phyloP scores from a whole-genome alignment of 2,113 vertebrate genomes.

The Oreocharis arfaki region DNA sequence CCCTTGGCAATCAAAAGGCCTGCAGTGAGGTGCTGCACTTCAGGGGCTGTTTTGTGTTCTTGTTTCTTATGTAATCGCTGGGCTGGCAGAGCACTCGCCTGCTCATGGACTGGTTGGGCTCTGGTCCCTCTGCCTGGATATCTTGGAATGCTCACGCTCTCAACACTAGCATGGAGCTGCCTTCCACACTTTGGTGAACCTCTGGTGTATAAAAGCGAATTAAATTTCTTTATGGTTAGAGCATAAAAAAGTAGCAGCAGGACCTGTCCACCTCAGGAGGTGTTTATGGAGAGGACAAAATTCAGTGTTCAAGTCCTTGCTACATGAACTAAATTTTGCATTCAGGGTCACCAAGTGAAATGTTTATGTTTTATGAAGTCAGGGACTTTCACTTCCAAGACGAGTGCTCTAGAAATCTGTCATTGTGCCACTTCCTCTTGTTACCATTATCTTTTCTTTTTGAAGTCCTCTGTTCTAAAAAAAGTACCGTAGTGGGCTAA shows the following conservation, averaged over 20 bases:
- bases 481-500: neutral
- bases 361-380: neutral
- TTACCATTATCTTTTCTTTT: neutral
- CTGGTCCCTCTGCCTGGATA: neutral
- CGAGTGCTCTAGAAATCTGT: neutral
- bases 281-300: neutral
- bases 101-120: neutral
- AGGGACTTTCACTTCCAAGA: slow-evolving; percentile 6
- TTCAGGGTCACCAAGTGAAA: neutral
- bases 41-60: neutral
- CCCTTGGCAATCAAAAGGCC: neutral
- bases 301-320: neutral
- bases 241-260: neutral
- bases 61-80: neutral
- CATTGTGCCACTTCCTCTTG: neutral
- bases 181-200: neutral
- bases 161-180: neutral
- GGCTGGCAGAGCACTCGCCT: neutral
- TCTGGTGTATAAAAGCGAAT: neutral
- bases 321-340: fast-evolving
- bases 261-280: neutral
- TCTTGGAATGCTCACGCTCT: neutral
- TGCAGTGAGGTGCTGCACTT: neutral
- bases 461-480: neutral
- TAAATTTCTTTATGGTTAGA: neutral